Base-by-base conservation (phyloP, 1,140 invertebrate species). In the Himalopsyche phryganea region DNA sequence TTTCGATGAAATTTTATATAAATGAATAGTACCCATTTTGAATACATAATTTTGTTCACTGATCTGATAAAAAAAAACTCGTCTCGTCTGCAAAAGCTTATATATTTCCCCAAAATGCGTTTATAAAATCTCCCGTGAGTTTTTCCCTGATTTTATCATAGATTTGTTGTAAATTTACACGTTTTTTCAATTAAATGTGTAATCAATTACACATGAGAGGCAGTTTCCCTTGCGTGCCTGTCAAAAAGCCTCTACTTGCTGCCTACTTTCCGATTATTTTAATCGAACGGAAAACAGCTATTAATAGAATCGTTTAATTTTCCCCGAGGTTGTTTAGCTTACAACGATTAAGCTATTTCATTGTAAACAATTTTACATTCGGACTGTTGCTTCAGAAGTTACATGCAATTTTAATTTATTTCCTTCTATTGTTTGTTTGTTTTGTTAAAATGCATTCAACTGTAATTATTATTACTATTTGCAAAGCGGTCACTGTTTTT, bases 201-300 rank as follows among this genome's bases (percentile, higher is more conserved):
- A 48, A 33, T 23, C 23, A 48, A 28, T 28, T 6, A 33, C 46
- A 20, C 10, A 7, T 50, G 56, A 63, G 55, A 15, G 55, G 47
- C 51, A 48, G 32, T 51, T 59, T 55, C 50, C 51, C 47, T 55
- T 59, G 61, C 61, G 61, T 63, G 61, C 13, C 11, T 33, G 14
- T 42, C 28, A 14, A 56, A 1, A 32, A 46, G 23, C 49, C 18
- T 58, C 18, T 32, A 32, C 15, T 28, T 32, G 36, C 48, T 46
- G 38, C 17, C 48, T 58, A 19, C n/a, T 41, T 32, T 51, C 50
- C 53, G 48, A 50, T 60, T 55, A 36, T 60, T 54, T 35, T 55
- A 46, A 45, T 46, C 40, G 9, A 40, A 17, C 60, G 60, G 60
- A 61, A 52, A 57, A 56, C 28, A 38, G 7, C 56, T 45, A 51